phyloP scores from a whole-genome alignment of 1,140 invertebrate genomes.

The Microplitis mediator region DNA sequence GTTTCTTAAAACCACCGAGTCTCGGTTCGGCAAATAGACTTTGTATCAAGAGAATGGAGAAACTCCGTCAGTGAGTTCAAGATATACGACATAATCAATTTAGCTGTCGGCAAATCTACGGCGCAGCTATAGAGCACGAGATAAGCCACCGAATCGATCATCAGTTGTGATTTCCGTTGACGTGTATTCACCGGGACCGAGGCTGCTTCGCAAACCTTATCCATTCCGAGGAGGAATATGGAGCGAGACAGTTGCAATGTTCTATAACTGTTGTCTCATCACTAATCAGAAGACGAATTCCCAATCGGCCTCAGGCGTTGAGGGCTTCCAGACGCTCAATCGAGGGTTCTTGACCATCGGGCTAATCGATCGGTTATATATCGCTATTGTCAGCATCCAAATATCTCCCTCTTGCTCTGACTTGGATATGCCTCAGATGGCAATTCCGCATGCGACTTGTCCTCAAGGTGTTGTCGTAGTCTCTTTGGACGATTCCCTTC shows the following conservation, averaged over 20 bases:
- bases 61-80: neutral
- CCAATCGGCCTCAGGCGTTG: neutral
- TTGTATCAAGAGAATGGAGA: too few relatives aligned
- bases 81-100: neutral
- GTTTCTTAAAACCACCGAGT: too few relatives aligned
- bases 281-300: conserved; percentile 7
- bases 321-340: neutral
- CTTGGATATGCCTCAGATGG: neutral
- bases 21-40: too few relatives aligned
- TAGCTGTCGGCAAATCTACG: neutral
- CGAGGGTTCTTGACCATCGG: conserved; percentile 3
- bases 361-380: neutral
- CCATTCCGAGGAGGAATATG: too few relatives aligned
- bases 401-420: neutral
- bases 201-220: too few relatives aligned
- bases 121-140: neutral
- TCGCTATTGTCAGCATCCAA: neutral
- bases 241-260: too few relatives aligned
- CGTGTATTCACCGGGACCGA: too few relatives aligned
- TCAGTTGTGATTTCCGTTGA: neutral
- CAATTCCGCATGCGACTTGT: neutral
- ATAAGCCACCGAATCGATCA: neutral
- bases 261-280: neutral
- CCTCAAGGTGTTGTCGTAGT: too few relatives aligned
- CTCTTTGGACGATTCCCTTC: neutral